Evolutionary conservation across 1,140 invertebrate species (phyloP).

Genomic region (Antheraea pernyi): DNA sequence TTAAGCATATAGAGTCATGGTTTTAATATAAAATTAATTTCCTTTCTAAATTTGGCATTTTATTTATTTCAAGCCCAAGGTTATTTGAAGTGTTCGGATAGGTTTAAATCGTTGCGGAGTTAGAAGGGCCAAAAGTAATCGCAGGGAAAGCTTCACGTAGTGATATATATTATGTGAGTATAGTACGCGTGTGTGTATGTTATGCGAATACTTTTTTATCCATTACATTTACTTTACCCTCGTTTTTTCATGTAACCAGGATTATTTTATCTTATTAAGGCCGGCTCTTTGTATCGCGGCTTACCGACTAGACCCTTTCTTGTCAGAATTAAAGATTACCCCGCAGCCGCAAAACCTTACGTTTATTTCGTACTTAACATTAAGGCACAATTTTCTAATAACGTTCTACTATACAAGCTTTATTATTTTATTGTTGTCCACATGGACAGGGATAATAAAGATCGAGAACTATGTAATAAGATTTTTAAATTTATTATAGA

Average conservation of each 20-base stretch:
- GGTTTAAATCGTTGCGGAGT: background rate
- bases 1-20: too few relatives aligned
- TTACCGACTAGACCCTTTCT: slow-evolving; percentile 1
- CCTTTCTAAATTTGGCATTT: too few relatives aligned
- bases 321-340: slow-evolving; percentile 1
- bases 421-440: too few relatives aligned
- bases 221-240: slow-evolving; percentile 1
- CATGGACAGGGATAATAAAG: too few relatives aligned
- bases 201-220: background rate
- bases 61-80: too few relatives aligned
- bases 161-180: background rate
- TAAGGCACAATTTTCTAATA: background rate
- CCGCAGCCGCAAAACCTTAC: background rate
- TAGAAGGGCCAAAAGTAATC: background rate
- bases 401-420: background rate
- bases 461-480: too few relatives aligned
- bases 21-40: too few relatives aligned
- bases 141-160: background rate
- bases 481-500: too few relatives aligned
- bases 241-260: slow-evolving; percentile 2
- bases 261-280: slow-evolving; percentile 5
- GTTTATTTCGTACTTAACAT: background rate
- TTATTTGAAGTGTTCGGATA: too few relatives aligned
- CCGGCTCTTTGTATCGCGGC: slow-evolving; percentile 1
- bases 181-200: background rate